Evolutionary conservation across 37 sponge, comb jelly and placozoan species (phyloP).

Genomic region (Dysidea cf. avara): DNA sequence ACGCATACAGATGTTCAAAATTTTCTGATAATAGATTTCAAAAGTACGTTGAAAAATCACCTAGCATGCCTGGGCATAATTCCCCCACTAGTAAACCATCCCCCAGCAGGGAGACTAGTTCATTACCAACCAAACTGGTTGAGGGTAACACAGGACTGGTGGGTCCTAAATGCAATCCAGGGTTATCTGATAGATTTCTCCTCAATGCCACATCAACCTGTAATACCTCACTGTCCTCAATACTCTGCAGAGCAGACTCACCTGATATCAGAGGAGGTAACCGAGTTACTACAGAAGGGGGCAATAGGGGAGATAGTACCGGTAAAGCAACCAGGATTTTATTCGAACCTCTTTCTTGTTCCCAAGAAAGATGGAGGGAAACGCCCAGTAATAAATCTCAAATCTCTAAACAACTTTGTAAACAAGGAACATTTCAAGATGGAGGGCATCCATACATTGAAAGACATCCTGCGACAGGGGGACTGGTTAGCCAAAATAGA

Average conservation of each 20-base stretch:
- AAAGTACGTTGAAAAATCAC: background rate
- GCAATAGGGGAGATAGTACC: conserved; percentile 1
- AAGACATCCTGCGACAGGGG: conserved; percentile 27
- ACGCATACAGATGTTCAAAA: background rate
- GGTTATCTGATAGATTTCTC: too few species aligned
- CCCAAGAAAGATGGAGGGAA: background rate
- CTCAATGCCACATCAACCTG: too few species aligned
- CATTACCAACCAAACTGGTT: too few species aligned
- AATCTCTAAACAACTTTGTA: conserved; percentile 23
- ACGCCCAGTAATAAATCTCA: conserved; percentile 53
- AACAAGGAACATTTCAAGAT: conserved; percentile 49
- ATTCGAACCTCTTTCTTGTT: conserved; percentile 10
- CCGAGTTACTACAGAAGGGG: conserved; percentile 18
- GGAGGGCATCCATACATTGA: conserved; percentile 42
- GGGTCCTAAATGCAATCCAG: too few species aligned
- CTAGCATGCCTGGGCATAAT: conserved; percentile 3
- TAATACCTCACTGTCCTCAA: too few species aligned
- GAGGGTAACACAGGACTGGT: too few species aligned
- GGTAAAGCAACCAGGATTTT: conserved; percentile 13
- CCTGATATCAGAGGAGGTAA: conserved; percentile 15
- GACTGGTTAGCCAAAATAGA: conserved; percentile 26
- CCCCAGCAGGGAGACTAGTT: too few species aligned
- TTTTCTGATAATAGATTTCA: background rate
- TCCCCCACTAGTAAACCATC: background rate
- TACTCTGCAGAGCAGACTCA: conserved; percentile 2